Base-by-base conservation (phyloP, 2,888 invertebrate species). In the Linhomoeus sp. region DNA sequence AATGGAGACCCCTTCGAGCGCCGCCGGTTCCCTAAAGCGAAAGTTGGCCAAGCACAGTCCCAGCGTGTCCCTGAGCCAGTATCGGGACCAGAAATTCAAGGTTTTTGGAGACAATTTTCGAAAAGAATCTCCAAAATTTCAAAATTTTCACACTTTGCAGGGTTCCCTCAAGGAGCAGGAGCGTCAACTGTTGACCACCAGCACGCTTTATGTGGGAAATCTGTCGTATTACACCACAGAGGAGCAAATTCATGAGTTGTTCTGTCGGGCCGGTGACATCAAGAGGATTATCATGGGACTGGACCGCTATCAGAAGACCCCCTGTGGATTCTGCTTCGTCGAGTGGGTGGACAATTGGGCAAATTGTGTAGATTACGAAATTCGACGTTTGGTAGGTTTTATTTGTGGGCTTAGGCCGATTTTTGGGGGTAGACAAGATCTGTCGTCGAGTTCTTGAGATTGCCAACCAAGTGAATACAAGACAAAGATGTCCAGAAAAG, bases 291-390 rank as follows among this genome's bases (percentile, higher is more conserved):
- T 99, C 39, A 94, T 99, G 92, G 97, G 97, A 0, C 70, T 97
- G 54, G 94, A 99, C 66, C 86, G 92, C 65, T 85, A 83, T 65
- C 86, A 83, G 62, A 94, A 92, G 68, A 99, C 94, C 1, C 97
- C 97, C 0, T 97, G 97, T 71, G 97, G 97, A 1, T 97, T 99
- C 68, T 97, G 94, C 67, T 99, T 99, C 69, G 79, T 97, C 2
- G 97, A 99, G 73, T 97, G 65, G 53, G 61, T 58, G 52, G 53
- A 53, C n/a, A n/a, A n/a, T n/a, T n/a, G n/a, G n/a, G n/a, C n/a
- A n/a, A n/a, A n/a, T n/a, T 46, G 9, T 47, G 36, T 43, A 7
- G n/a, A n/a, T n/a, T n/a, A n/a, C n/a, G n/a, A n/a, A n/a, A n/a
- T n/a, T n/a, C n/a, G n/a, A n/a, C n/a, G n/a, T n/a, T n/a, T n/a